A percentile compares a stretch with the other conserved stretches of the same genome.
Conservation (phyloP, 2,888 invertebrate species). For the Heteropelma amictum region DNA sequence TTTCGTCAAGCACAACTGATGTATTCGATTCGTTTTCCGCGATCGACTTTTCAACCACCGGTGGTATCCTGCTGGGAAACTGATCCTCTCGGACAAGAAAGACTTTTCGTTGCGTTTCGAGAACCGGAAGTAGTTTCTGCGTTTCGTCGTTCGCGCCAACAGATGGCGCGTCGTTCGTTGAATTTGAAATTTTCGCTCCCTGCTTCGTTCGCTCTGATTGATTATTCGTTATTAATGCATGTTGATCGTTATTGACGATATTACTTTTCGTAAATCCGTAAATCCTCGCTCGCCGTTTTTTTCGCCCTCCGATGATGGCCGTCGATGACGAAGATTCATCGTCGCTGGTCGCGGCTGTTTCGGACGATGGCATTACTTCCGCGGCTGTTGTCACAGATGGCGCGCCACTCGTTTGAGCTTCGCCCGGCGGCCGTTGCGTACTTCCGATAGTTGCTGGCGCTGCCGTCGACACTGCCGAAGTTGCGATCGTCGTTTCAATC, state of each 20-base stretch:
- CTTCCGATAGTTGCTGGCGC: background rate
- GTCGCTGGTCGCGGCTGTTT: background rate
- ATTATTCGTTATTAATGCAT: too few species aligned
- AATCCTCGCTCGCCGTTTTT: background rate
- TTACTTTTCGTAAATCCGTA: background rate
- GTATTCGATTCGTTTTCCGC: background rate
- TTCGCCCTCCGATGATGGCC: background rate
- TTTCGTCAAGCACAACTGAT: too few species aligned
- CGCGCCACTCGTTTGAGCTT: background rate
- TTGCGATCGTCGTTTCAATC: background rate
- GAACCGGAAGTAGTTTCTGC: background rate
- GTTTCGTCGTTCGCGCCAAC: background rate
- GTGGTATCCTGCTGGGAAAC: conserved; percentile 58
- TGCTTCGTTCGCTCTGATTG: too few species aligned
- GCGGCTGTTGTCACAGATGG: background rate
- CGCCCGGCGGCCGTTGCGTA: background rate
- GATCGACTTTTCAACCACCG: conserved; percentile 22
- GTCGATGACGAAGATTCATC: background rate
- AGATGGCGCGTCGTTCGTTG: background rate
- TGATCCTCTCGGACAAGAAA: conserved; percentile 38
- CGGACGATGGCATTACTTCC: too few species aligned
- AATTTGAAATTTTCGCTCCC: too few species aligned
- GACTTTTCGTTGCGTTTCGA: background rate
- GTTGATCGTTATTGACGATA: background rate
- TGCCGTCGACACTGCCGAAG: background rate